Evolutionary conservation across 2,113 vertebrate species (phyloP).

Genomic region (Tychaedon coryphoeus): DNA sequence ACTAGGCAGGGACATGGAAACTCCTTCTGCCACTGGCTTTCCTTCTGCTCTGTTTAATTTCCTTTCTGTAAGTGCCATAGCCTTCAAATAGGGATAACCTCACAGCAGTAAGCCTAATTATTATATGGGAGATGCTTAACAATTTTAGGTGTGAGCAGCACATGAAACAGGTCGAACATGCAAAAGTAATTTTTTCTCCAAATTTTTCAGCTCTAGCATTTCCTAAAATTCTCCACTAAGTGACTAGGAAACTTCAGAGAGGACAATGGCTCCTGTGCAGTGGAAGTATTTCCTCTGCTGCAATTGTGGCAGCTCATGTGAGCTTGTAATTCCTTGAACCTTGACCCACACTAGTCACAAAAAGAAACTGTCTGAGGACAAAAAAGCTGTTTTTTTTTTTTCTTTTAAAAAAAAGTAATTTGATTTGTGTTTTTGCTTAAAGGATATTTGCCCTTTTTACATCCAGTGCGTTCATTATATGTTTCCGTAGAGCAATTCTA

Average conservation of each 20-base stretch:
- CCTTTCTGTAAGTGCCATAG: neutral
- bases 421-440: neutral
- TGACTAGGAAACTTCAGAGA: neutral
- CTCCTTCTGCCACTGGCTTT: neutral
- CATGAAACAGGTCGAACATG: neutral
- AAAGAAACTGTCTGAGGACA: neutral
- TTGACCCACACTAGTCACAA: neutral
- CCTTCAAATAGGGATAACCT: neutral
- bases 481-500: neutral
- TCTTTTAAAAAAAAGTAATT: neutral
- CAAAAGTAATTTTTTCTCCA: neutral
- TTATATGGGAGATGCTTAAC: neutral
- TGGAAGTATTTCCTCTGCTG: neutral
- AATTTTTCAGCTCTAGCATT: neutral
- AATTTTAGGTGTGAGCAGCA: neutral
- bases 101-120: neutral
- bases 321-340: neutral
- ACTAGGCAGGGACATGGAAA: neutral
- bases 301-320: neutral
- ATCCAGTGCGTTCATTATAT: neutral
- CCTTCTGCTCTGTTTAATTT: neutral
- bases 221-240: neutral
- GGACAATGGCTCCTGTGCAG: neutral
- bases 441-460: slow-evolving; percentile 39
- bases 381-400: neutral